Evolutionary conservation across 2,797 vertebrate genomes (phyloP), one percentile per base, ranked within the genome.

Genomic region (Enteromius viviparus): DNA sequence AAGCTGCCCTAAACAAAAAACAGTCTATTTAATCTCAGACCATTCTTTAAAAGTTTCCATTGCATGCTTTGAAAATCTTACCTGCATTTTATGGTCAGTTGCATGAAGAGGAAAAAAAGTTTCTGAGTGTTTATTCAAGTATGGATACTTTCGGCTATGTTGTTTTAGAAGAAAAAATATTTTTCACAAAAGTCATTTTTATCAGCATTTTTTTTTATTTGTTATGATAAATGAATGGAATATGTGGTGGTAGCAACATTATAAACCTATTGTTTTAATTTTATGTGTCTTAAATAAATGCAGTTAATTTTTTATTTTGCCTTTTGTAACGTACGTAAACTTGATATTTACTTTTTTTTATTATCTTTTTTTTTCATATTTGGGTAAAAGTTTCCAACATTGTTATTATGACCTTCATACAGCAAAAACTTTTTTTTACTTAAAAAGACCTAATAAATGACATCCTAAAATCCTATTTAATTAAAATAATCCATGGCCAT

Each of bases 31-130:
- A 29, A 14, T 11, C n/a, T 34, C 70, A 75, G 40, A 51, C 19
- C 51, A 26, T n/a, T 72, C 19, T 64, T 49, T 37, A 34, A 71
- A 58, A 23, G 29, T 74, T 74, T 74, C 58, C 55, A 64, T 37
- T 65, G 21, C 26, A 81, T 9, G 0, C 21, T 60, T 80, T 70
- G 51, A 70, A 15, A 42, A 70, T 11, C 19, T 71, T 53, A 47
- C 26, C 17, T 62, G 26, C 53, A 23, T 34, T 80, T n/a, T 71
- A 45, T 0, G 1, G 40, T 47, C 51, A 55, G 34, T 49, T 60
- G 23, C 19, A 42, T 71, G 4, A 21, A 6, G 23, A 14, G 11
- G 1, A 34, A 2, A 12, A 34, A 34, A 14, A 0, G 10, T 49
- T 14, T 65, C 47, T 49, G 3, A n/a, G 3, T 37, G 51, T 37